Conservation (phyloP, 2,797 vertebrate species). For the Hydrophis major region DNA sequence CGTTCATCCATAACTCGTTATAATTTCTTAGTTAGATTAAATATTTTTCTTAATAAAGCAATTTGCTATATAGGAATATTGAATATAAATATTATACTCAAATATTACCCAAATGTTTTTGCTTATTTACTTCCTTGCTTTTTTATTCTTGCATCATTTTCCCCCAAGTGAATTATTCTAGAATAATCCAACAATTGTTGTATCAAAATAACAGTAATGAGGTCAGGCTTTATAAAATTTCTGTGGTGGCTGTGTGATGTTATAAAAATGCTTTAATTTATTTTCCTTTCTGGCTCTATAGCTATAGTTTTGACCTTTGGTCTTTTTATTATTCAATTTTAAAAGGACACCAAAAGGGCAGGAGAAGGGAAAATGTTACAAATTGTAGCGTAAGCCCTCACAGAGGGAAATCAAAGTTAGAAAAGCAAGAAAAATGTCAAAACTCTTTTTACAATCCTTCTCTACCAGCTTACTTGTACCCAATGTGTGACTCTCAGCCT, state of each 20-base stretch:
- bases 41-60: not conserved
- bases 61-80: not conserved
- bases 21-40: not conserved
- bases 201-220: not conserved
- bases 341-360: not conserved
- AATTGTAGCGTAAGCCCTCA: not conserved
- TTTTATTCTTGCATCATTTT: not conserved
- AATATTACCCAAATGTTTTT: not conserved
- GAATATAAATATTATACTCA: not conserved
- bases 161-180: not conserved
- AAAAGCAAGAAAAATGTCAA: not conserved
- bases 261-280: not conserved
- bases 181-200: not conserved
- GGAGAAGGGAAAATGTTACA: not conserved
- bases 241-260: not conserved
- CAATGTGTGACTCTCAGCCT: not conserved
- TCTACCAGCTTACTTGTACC: not conserved
- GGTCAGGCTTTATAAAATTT: not conserved
- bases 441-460: not conserved
- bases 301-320: not conserved
- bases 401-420: not conserved
- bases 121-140: not conserved
- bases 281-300: not conserved
- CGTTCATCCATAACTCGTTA: not conserved
- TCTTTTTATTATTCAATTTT: not conserved